These are phyloP conservation scores for Telenomus remus DNA, from an alignment of 1,140 invertebrate genomes.

Conservation along the genomic window DNA sequence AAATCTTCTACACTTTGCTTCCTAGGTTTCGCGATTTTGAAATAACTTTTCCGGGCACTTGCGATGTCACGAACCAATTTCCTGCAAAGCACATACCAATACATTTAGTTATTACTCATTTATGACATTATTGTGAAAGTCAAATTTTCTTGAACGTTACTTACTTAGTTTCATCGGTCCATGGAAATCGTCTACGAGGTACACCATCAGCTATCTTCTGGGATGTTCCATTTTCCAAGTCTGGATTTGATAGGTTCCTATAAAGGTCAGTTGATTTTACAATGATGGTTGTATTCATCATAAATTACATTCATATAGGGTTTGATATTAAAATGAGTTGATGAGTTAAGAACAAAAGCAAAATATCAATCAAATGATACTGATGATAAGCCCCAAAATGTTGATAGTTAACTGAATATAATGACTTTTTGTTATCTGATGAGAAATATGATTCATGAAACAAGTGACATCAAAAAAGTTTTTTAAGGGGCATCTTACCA, in stretches of 20 bases:
- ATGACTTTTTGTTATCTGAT: constrained; percentile 22
- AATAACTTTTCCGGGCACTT: constrained; percentile 64
- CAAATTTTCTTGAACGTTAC: background rate
- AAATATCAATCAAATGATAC: constrained; percentile 64
- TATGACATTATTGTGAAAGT: background rate
- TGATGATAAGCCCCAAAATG: constrained; percentile 68
- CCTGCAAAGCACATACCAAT: constrained; percentile 44
- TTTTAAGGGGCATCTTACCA: constrained; percentile 71
- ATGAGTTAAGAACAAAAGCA: constrained; percentile 33
- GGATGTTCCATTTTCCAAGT: constrained; percentile 65
- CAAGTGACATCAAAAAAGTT: constrained; percentile 50
- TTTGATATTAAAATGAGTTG: constrained; percentile 38
- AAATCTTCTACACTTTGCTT: constrained; percentile 77
- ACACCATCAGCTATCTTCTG: constrained; percentile 73
- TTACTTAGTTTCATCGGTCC: constrained; percentile 78
- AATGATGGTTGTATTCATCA: background rate
- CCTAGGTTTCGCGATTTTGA: constrained; percentile 72
- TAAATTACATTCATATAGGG: background rate
- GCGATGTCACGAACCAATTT: constrained; percentile 67
- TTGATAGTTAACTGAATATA: constrained; percentile 9
- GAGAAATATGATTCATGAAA: constrained; percentile 48
- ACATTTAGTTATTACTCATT: constrained; percentile 5
- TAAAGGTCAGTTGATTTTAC: background rate
- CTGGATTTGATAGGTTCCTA: constrained; percentile 65
- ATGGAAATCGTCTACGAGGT: constrained; percentile 77